Base-by-base conservation (phyloP, 2,113 vertebrate genomes). In the Spizaetus ornatus region DNA sequence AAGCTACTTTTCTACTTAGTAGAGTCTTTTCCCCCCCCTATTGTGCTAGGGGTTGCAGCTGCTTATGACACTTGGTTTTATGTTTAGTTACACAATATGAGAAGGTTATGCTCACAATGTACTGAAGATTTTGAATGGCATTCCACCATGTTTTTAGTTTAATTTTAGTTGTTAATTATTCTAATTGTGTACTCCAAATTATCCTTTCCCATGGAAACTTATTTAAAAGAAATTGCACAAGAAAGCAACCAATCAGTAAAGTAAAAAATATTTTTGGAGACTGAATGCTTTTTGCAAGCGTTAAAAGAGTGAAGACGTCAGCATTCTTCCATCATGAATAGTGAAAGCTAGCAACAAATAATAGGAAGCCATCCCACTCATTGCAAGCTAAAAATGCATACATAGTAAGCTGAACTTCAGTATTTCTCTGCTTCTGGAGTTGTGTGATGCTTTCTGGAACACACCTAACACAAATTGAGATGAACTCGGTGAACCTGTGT, bases 21-120 rank as follows among this genome's bases (percentile, higher is more conserved):
- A 27, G 26, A 40, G 34, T 36, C 9, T 63, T 50, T 23, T 8
- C 3, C 38, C 20, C 18, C 2, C 1, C 2, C 23, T 8, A 0
- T 61, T 73, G 27, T 71, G 5, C n/a, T 16, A 1, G 26, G 50
- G 27, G 14, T 47, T 85, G 77, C 59, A 89, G 78, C 95, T 93
- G 84, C 59, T 59, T 32, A 1, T 79, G 90, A 13, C 38, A 13
- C 66, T 71, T 21, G n/a, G 43, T 3, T 74, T 97, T 45, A 3
- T 61, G 45, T 86, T 86, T 10, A 50, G 62, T 55, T 58, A 13
- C 80, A 81, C 61, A 9, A 5, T 9, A 5, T 25, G 53, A 66
- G 55, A 50, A 45, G 45, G 23, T 86, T 53, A 13, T 27, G 40
- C 58, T 73, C 53, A 61, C 58, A 52, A 14, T 1, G 2, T n/a